phyloP scores from a whole-genome alignment of 2,888 invertebrate genomes.

The Sabatieria punctata region DNA sequence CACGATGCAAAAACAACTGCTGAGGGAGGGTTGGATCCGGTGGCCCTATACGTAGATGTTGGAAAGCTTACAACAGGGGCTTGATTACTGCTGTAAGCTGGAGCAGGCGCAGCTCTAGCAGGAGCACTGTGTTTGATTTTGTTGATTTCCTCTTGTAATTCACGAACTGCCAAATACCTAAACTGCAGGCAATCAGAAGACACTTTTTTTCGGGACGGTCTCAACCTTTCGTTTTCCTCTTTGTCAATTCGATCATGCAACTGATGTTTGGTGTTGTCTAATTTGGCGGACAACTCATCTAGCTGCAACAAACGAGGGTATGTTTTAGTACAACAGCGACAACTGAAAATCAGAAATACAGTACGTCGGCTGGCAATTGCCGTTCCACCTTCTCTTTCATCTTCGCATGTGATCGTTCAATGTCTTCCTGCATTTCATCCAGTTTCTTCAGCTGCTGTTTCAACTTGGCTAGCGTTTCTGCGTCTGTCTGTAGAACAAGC shows the following conservation, averaged over 20 bases:
- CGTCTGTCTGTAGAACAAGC: neutral
- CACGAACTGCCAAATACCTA: constrained; percentile 25
- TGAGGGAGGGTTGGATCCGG: too few relatives aligned
- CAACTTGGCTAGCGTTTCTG: constrained; percentile 11
- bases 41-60: too few relatives aligned
- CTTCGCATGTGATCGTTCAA: constrained; percentile 24
- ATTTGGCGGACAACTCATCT: constrained; percentile 25
- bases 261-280: constrained; percentile 26
- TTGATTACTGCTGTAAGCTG: too few relatives aligned
- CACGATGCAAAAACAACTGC: too few relatives aligned
- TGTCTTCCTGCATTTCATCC: constrained; percentile 24
- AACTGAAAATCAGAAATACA: neutral
- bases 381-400: constrained; percentile 26
- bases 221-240: constrained; percentile 25
- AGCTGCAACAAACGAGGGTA: constrained; percentile 15
- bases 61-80: too few relatives aligned
- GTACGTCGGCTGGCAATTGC: constrained; percentile 27
- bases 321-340: neutral
- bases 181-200: neutral
- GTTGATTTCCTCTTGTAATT: constrained; percentile 26
- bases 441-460: constrained; percentile 18
- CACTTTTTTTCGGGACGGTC: neutral
- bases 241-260: constrained; percentile 24
- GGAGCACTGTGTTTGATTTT: constrained; percentile 12
- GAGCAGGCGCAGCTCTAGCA: constrained; percentile 7